Evolutionary conservation across 2,888 invertebrate genomes (phyloP), one percentile per base, ranked within the genome.

Genomic region (Caenorhabditis doughertyi): DNA sequence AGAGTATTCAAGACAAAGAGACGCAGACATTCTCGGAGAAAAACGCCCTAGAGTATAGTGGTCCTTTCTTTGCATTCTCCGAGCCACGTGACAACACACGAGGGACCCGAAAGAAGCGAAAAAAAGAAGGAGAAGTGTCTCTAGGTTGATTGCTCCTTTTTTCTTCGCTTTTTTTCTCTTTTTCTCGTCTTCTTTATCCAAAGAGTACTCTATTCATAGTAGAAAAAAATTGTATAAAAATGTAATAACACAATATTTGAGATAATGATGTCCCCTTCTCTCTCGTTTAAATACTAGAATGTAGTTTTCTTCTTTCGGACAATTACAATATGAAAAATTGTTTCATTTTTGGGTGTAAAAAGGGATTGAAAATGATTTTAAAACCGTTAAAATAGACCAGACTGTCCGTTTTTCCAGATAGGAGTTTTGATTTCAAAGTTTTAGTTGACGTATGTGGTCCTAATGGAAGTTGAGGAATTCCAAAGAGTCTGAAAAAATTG

Each of bases 101-200:
- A 27, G 42, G 60, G 60, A 44, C 42, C 60, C 25, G 2, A 5
- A 27, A n/a, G 25, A 25, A 32, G 32, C 35, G 13, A 23, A 58
- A 35, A 58, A 23, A 44, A 27, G 25, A 21, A 25, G n/a, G n/a
- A 60, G 42, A 60, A 60, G 60, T 60, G 60, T 60, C 60, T 60
- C 60, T 60, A 60, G 60, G 60, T 60, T 60, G 60, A 60, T 60
- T 60, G 60, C 60, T n/a, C n/a, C n/a, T n/a, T n/a, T n/a, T n/a
- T n/a, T n/a, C n/a, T n/a, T n/a, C n/a, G n/a, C n/a, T n/a, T n/a
- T n/a, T n/a, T n/a, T n/a, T 21, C 29, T 35, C 55, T 32, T 18
- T 55, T 27, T n/a, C 18, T n/a, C 32, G 18, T n/a, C 16, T 8
- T 56, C 56, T 35, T 18, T 32, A 56, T 56, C 32, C 21, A 35